Evolutionary conservation across 2,797 vertebrate species (phyloP).

Genomic region (Manis javanica): DNA sequence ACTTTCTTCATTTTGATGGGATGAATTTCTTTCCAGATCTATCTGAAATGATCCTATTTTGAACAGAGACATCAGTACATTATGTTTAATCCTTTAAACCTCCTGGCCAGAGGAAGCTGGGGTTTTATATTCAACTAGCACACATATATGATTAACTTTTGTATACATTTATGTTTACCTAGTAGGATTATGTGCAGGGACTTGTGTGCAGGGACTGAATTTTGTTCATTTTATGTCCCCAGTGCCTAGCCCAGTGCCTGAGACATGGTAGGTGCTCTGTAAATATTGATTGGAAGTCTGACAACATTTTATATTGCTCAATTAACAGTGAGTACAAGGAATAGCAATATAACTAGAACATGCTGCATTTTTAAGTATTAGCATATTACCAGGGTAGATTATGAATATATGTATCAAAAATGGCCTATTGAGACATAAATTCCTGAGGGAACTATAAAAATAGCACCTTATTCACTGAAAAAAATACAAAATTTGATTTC

Average conservation of each 20-base stretch:
- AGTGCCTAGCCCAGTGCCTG: background rate
- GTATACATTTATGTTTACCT: background rate
- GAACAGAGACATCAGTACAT: background rate
- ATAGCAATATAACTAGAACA: background rate
- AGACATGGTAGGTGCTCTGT: background rate
- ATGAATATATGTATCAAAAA: constrained; percentile 72
- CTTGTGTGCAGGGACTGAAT: background rate
- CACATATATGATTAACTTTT: background rate
- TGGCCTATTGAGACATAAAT: constrained; percentile 68
- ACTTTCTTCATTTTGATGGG: background rate
- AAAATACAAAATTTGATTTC: constrained; percentile 58
- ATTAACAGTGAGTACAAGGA: constrained; percentile 35
- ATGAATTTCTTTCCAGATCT: constrained; percentile 2
- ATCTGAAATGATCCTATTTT: background rate
- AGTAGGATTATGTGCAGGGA: background rate
- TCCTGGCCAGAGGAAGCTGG: background rate
- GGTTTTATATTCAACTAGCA: background rate
- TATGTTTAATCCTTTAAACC: background rate
- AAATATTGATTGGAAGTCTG: constrained; percentile 7
- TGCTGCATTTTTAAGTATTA: constrained; percentile 65
- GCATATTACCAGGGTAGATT: constrained; percentile 59
- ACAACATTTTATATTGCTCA: constrained; percentile 33
- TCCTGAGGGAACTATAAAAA: constrained; percentile 76
- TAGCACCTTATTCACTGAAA: constrained; percentile 70
- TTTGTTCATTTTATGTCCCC: background rate